A percentile compares a stretch with the other conserved stretches of the same genome.
These are phyloP conservation scores for Manis crassicaudata DNA, from an alignment of 2,797 vertebrate genomes.

Conservation along the genomic window DNA sequence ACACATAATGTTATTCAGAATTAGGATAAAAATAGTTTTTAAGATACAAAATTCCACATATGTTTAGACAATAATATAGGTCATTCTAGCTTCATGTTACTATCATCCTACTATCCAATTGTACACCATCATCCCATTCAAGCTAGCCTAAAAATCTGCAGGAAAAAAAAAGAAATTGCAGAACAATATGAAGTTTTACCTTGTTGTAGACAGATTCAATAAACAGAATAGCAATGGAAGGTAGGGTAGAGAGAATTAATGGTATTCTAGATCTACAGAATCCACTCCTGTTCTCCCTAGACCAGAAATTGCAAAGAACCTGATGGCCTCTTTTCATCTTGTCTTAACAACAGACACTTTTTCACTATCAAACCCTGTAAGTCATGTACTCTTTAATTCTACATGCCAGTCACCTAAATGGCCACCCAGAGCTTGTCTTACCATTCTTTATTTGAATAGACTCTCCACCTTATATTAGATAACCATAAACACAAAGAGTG, in stretches of 20 bases:
- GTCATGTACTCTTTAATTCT: background rate
- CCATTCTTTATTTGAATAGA: background rate
- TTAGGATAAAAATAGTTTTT: background rate
- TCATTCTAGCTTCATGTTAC: background rate
- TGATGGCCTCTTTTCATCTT: background rate
- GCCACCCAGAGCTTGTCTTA: background rate
- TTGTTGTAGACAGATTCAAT: slow-evolving; percentile 41
- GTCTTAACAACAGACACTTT: background rate
- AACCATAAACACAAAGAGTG: background rate
- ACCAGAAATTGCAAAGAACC: slow-evolving; percentile 36
- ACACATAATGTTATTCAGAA: background rate
- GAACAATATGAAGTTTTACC: slow-evolving; percentile 13
- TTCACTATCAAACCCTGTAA: background rate
- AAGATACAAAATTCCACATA: too few species aligned
- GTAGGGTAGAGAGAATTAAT: background rate
- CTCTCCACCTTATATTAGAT: background rate
- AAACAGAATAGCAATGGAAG: background rate
- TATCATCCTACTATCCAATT: background rate
- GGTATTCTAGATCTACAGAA: background rate
- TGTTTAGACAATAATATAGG: background rate
- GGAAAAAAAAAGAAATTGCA: slow-evolving; percentile 41
- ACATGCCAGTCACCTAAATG: background rate
- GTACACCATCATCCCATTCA: background rate
- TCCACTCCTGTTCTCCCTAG: background rate
- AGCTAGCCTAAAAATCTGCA: background rate